Conservation (phyloP, 2,888 invertebrate species). For the Platycheirus rosarum region DNA sequence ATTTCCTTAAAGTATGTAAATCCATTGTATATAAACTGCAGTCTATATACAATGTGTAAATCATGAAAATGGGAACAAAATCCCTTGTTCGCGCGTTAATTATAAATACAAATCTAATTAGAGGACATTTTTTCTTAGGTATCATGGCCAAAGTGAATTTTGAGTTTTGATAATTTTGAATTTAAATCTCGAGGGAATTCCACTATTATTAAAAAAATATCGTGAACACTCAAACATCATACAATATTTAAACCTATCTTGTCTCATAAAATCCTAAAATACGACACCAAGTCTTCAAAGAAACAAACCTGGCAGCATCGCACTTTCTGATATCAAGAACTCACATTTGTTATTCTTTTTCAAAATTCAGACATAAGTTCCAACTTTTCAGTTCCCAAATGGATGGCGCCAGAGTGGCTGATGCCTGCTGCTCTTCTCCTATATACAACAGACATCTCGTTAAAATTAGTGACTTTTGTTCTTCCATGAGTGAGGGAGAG, state of each 20-base stretch:
- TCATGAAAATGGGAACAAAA: no score
- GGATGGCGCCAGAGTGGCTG: background rate
- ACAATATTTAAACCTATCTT: background rate
- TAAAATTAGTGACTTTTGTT: constrained; percentile 36
- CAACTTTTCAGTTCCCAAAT: constrained; percentile 23
- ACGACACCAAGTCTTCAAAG: background rate
- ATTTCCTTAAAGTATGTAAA: no score
- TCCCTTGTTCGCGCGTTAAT: no score
- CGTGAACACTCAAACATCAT: no score
- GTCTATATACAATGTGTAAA: no score
- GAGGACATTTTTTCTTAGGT: no score
- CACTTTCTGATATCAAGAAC: background rate
- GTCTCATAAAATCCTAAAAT: background rate
- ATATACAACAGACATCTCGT: constrained; percentile 27
- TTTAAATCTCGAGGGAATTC: no score
- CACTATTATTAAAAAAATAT: no score
- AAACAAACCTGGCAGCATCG: background rate
- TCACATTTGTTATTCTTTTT: constrained; percentile 32
- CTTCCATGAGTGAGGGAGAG: background rate
- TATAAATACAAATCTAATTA: no score
- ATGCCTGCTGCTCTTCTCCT: background rate
- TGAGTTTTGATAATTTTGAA: no score
- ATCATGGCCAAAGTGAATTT: no score
- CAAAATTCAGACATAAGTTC: constrained; percentile 20
- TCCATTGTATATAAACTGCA: no score